Conservation (phyloP, 1,140 invertebrate species). For the Batillaria attramentaria region DNA sequence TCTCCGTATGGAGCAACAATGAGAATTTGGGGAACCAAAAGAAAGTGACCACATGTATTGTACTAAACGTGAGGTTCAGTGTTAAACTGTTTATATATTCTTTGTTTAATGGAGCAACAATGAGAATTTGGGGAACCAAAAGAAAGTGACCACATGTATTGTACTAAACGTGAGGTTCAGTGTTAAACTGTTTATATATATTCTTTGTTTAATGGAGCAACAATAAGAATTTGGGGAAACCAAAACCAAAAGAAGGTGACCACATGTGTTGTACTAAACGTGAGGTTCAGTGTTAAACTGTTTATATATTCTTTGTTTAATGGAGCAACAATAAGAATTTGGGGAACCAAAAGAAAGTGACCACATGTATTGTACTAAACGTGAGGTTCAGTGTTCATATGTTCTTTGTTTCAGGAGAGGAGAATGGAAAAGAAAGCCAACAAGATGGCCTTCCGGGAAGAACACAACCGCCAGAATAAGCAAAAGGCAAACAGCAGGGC, state of each 20-base stretch:
- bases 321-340: not conserved
- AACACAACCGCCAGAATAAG: constrained; percentile 77
- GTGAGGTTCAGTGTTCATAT: too few species aligned
- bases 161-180: too few species aligned
- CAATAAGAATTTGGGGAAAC: not conserved
- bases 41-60: not conserved
- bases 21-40: not conserved
- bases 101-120: not conserved
- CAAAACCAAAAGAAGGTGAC: not conserved
- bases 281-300: not conserved
- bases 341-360: too few species aligned
- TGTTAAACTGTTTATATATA: constrained; percentile 15
- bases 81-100: not conserved
- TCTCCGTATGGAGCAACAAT: not conserved
- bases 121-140: not conserved
- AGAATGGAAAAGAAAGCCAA: constrained; percentile 91
- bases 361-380: too few species aligned
- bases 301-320: not conserved
- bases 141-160: too few species aligned
- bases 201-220: constrained; percentile 72
- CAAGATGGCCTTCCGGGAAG: constrained; percentile 88
- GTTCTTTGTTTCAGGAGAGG: constrained; percentile 77
- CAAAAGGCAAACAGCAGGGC: constrained; percentile 56
- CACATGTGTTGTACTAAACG: not conserved
- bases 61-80: not conserved